Conservation (phyloP, 2,888 invertebrate species). For the Ennomos erosarius region DNA sequence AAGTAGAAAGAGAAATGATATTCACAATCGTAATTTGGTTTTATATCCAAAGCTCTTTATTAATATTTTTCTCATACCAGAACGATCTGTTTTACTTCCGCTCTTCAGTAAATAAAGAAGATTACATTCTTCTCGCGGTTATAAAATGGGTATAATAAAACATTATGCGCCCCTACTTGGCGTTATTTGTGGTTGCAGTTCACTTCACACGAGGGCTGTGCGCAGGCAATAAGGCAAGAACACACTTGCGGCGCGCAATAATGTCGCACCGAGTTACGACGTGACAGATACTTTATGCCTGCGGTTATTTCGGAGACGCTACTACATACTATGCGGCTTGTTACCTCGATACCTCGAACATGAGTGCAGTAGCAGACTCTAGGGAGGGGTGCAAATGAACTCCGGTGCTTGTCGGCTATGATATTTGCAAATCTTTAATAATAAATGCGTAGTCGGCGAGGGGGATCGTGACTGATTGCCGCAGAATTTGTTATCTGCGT, state of each 20-base stretch:
- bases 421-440: constrained; percentile 76
- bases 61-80: constrained; percentile 54
- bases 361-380: constrained; percentile 48
- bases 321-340: constrained; percentile 43
- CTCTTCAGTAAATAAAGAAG: constrained; percentile 71
- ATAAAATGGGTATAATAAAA: constrained; percentile 77
- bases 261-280: constrained; percentile 55
- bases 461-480: constrained; percentile 48
- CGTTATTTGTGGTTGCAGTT: constrained; percentile 76
- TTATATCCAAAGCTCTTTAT: constrained; percentile 46
- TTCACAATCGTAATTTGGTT: constrained; percentile 38
- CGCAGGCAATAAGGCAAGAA: constrained; percentile 61
- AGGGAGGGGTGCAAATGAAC: constrained; percentile 59
- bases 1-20: constrained; percentile 30
- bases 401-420: constrained; percentile 48
- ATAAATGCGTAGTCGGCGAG: constrained; percentile 64
- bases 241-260: constrained; percentile 56
- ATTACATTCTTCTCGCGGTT: constrained; percentile 76
- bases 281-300: constrained; percentile 60
- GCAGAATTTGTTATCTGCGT: constrained; percentile 61
- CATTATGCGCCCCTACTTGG: constrained; percentile 69
- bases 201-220: constrained; percentile 60
- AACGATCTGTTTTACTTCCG: constrained; percentile 64
- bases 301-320: constrained; percentile 53
- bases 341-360: constrained; percentile 46